A percentile compares a stretch with the other conserved stretches of the same genome.
phyloP scores from a whole-genome alignment of 2,888 invertebrate genomes.

The Cylindroiulus punctatus region DNA sequence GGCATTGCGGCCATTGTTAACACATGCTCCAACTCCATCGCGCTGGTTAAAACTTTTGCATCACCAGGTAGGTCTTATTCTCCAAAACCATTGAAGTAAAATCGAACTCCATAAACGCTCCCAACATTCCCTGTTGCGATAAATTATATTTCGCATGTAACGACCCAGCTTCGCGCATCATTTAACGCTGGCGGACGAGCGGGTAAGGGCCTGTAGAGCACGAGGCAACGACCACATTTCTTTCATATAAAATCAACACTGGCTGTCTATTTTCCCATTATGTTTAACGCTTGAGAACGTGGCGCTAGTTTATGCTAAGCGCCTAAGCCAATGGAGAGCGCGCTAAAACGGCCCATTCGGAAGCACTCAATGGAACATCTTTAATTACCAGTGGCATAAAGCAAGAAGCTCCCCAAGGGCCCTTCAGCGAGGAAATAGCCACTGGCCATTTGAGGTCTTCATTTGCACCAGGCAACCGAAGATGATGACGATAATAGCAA shows the following conservation, averaged over 20 bases:
- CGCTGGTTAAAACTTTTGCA: too few relatives aligned
- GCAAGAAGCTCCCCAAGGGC: neutral
- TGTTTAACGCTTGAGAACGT: neutral
- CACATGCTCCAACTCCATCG: too few relatives aligned
- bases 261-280: neutral
- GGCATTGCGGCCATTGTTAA: too few relatives aligned
- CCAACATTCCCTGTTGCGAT: neutral
- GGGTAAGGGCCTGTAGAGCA: neutral
- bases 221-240: neutral
- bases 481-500: neutral
- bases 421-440: neutral
- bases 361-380: slow-evolving; percentile 1
- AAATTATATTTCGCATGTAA: neutral
- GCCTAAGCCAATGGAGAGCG: neutral
- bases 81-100: neutral
- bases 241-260: neutral
- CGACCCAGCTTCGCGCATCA: neutral
- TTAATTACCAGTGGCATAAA: neutral
- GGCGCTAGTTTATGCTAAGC: neutral
- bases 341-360: neutral
- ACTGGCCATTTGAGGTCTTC: neutral
- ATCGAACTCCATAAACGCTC: neutral
- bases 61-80: too few relatives aligned
- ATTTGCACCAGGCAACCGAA: neutral
- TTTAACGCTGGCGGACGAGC: neutral